Evolutionary conservation across 2,113 vertebrate species (phyloP), one percentile per base, ranked within the genome.

Genomic region (Cygnus atratus): DNA sequence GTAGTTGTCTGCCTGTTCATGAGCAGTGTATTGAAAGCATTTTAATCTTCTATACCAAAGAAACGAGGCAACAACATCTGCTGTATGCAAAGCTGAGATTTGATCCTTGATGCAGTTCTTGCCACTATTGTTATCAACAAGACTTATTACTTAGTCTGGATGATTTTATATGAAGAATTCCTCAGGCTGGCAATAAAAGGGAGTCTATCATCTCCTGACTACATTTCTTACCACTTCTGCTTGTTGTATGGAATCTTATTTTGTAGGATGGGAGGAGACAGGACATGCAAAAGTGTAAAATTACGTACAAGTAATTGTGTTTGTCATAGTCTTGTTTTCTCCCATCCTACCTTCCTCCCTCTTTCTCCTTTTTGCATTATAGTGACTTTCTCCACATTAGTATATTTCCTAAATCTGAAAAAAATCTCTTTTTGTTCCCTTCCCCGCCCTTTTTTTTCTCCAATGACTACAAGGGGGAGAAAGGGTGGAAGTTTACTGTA

Each of bases 401-500:
- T 41, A 0, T 50, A 62, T 83, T 85, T 75, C 28, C 21, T 57
- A 80, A 74, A 33, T 74, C 74, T 84, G 46, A 48, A 48, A 65
- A 25, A 65, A 74, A 2, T 4, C 29, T 55, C 52, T 87, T 62
- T 17, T 48, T 48, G 20, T 48, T 48, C 46, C 46, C 10, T 48
- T 22, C 46, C 44, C 44, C 44, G 10, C 19, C 46, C 46, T 82
- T 96, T 74, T 73, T 2, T 90, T 68, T 54, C 33, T 50, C 48
- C 31, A 79, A 71, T 41, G 39, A 91, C 37, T 62, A 11, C 35
- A 74, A 88, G 54, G 67, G 88, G 96, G 90, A 93, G 90, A 95
- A 96, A 95, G 82, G 87, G 86, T 91, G 71, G 93, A 97, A 87
- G 37, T 59, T 87, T 92, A 54, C 80, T 96, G 43, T 93, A 48